phyloP scores from a whole-genome alignment of 1,140 invertebrate species.

The Bombus waltoni region DNA sequence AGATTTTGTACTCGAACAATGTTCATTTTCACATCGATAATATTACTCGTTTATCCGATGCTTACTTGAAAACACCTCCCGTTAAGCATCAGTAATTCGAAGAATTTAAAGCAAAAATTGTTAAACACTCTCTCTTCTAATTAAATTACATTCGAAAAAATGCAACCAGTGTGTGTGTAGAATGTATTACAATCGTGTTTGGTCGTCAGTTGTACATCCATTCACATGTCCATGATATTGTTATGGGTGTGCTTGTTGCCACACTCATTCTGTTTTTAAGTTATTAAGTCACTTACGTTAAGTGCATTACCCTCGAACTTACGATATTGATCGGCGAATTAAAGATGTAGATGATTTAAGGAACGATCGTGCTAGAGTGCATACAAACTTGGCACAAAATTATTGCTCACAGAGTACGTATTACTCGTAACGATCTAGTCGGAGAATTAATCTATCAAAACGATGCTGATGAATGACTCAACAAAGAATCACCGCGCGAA shows the following conservation, averaged over 20 bases:
- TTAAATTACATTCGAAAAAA: neutral
- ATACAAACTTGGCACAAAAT: slow-evolving; percentile 21
- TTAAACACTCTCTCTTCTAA: slow-evolving; percentile 3
- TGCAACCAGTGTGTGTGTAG: neutral
- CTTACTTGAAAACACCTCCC: slow-evolving; percentile 45
- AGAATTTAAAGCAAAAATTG: neutral
- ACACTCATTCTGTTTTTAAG: slow-evolving; percentile 28
- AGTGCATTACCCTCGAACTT: neutral
- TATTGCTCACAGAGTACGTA: slow-evolving; percentile 36
- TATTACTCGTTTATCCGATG: slow-evolving; percentile 18
- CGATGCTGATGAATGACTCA: slow-evolving; percentile 31
- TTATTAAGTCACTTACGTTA: slow-evolving; percentile 13
- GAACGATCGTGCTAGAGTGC: slow-evolving; percentile 15
- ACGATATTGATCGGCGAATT: slow-evolving; percentile 27
- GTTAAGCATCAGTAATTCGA: slow-evolving; percentile 33
- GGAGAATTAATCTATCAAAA: slow-evolving; percentile 37
- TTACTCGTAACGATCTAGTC: slow-evolving; percentile 36
- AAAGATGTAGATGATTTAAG: slow-evolving; percentile 41
- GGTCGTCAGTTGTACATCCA: slow-evolving; percentile 5
- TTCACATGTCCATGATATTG: slow-evolving; percentile 21
- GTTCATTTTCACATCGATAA: slow-evolving; percentile 25
- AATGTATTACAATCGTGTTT: slow-evolving; percentile 11
- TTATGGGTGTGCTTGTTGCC: slow-evolving; percentile 28
- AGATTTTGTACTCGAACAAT: slow-evolving; percentile 5
- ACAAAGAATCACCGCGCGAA: slow-evolving; percentile 29